Conservation (phyloP, 1,140 invertebrate species). For the Tigriopus japonicus region DNA sequence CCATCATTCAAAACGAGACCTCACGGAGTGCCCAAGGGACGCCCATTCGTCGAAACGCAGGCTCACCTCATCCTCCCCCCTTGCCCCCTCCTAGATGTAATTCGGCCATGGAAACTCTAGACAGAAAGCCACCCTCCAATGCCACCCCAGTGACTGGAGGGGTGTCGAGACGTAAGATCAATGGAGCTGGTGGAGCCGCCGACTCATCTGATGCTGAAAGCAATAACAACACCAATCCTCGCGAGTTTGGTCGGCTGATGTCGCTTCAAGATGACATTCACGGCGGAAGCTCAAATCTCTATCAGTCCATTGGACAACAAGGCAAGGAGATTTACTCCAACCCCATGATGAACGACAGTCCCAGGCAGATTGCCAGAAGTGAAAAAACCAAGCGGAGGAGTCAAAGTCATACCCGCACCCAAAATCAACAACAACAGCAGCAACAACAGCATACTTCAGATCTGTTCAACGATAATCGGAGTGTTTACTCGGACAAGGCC, state of each 20-base stretch:
- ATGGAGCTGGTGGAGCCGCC: background rate
- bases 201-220: background rate
- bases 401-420: background rate
- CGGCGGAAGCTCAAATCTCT: too few species aligned
- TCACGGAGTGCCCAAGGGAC: too few species aligned
- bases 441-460: background rate
- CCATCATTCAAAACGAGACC: background rate
- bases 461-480: background rate
- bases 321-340: too few species aligned
- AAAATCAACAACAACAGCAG: background rate
- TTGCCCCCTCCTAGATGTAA: background rate
- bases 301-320: too few species aligned
- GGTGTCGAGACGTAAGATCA: background rate
- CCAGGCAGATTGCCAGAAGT: background rate
- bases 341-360: background rate
- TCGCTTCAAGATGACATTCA: background rate
- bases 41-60: too few species aligned
- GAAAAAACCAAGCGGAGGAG: background rate
- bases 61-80: background rate
- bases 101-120: slow-evolving; percentile 1
- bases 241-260: background rate
- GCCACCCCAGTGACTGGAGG: background rate
- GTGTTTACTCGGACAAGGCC: background rate
- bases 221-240: too few species aligned
- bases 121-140: background rate